phyloP scores from a whole-genome alignment of 2,888 invertebrate genomes.

The Conchocele bisecta region DNA sequence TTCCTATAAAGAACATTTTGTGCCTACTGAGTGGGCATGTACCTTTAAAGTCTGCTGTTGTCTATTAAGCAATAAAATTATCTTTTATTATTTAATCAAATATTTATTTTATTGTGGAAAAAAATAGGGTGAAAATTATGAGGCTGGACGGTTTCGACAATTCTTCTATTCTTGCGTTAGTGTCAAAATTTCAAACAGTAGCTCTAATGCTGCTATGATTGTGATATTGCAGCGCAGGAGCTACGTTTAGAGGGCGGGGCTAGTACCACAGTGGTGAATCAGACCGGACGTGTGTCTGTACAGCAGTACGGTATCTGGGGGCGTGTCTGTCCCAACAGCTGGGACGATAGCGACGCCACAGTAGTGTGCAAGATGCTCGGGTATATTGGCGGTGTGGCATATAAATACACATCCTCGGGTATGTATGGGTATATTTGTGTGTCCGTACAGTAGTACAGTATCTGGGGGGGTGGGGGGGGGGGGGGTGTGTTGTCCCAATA shows the following conservation, averaged over 20 bases:
- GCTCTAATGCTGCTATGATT: too few relatives aligned
- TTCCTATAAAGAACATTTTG: too few relatives aligned
- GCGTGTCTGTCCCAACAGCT: slow-evolving; percentile 86
- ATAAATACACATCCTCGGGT: slow-evolving; percentile 64
- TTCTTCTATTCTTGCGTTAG: too few relatives aligned
- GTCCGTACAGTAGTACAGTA: background rate
- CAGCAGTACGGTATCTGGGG: slow-evolving; percentile 88
- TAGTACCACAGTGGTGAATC: slow-evolving; percentile 40
- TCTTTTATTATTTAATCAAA: too few relatives aligned
- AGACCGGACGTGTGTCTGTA: slow-evolving; percentile 85
- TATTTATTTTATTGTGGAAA: too few relatives aligned
- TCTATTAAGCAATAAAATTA: too few relatives aligned
- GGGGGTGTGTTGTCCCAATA: background rate
- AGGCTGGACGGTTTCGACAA: too few relatives aligned
- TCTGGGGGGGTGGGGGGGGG: background rate
- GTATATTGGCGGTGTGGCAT: slow-evolving; percentile 64
- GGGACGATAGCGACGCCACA: slow-evolving; percentile 72
- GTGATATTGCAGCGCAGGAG: slow-evolving; percentile 57
- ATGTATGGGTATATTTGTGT: background rate
- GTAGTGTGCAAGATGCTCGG: slow-evolving; percentile 72
- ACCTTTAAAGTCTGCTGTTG: too few relatives aligned
- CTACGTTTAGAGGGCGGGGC: slow-evolving; percentile 59
- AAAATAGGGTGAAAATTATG: too few relatives aligned
- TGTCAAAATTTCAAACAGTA: too few relatives aligned
- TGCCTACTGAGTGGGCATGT: too few relatives aligned